Evolutionary conservation across 2,888 invertebrate species (phyloP).

Genomic region (Melipona beecheii): DNA sequence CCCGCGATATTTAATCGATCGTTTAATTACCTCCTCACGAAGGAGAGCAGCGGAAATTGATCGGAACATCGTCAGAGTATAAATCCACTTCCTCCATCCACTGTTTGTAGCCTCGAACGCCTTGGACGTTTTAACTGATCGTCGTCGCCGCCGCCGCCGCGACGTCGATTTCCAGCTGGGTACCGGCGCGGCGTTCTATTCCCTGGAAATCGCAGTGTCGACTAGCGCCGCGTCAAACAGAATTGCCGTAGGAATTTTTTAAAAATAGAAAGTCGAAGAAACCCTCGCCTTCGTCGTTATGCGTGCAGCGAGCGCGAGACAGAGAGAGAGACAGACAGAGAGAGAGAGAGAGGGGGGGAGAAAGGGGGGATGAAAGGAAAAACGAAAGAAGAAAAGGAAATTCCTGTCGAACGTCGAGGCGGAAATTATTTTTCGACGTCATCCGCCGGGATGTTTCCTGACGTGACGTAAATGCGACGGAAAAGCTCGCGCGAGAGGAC

Average conservation of each 20-base stretch:
- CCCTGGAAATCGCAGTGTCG: background rate
- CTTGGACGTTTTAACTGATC: too few species aligned
- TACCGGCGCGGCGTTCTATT: background rate
- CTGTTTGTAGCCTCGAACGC: too few species aligned
- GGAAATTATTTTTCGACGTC: constrained; percentile 56
- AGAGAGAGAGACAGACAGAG: background rate
- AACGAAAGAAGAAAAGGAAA: background rate
- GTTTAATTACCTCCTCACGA: background rate
- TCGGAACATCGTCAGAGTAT: background rate
- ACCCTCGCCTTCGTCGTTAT: background rate
- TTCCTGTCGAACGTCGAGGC: constrained; percentile 12
- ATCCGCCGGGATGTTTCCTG: constrained; percentile 24
- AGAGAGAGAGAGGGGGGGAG: background rate
- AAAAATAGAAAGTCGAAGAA: background rate
- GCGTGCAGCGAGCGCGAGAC: background rate
- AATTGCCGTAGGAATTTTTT: constrained; percentile 19
- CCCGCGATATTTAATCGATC: background rate
- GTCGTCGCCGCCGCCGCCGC: too few species aligned
- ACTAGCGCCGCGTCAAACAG: background rate
- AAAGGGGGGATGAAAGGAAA: too few species aligned
- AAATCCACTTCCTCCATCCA: background rate
- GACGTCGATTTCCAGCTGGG: background rate
- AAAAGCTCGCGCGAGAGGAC: constrained; percentile 32
- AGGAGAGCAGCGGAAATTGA: background rate
- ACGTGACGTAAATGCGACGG: constrained; percentile 47